Evolutionary conservation across 2,888 invertebrate species (phyloP), one percentile per base, ranked within the genome.

Genomic region (Pristionchus maxplancki): DNA sequence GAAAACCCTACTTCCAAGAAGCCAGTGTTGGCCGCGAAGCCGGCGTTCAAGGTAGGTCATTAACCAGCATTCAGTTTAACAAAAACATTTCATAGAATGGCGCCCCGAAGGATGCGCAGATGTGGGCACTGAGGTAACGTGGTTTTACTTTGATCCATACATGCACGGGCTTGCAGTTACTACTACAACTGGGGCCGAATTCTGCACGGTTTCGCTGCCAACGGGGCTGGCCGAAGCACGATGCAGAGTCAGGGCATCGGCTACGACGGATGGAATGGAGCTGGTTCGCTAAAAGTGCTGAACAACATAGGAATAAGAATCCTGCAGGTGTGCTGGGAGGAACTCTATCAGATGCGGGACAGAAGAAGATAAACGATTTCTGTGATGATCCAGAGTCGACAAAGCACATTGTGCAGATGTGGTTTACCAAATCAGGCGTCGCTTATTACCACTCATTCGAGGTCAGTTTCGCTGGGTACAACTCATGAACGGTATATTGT

Each of bases 231-330:
- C 11, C 48, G 48, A 44, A 15, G n/a, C 5, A 40, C n/a, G 28
- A 78, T 78, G 34, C 78, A 78, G 78, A 48, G 44, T 13, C 34
- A 78, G 5, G 78, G 78, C 6, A 78, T 78, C 13, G 44, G 78
- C 24, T 44, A 44, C 13, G 9, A 48, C 8, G 8, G 17, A 1
- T 15, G n/a, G 24, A 48, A 40, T 1, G 78, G n/a, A 44, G 44
- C n/a, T n/a, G 31, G 44, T 48, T 15, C 9, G 74, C n/a, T n/a
- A n/a, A n/a, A n/a, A n/a, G n/a, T n/a, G n/a, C n/a, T n/a, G n/a
- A n/a, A n/a, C n/a, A n/a, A n/a, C n/a, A n/a, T n/a, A n/a, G n/a
- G n/a, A n/a, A n/a, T n/a, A n/a, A n/a, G n/a, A 20, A 58, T 24
- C n/a, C n/a, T n/a, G n/a, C n/a, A 58, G 58, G 58, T n/a, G 58